Evolutionary conservation across 35 echinoderm and acorn worm species (phyloP).

Genomic region (Antedon bifida): DNA sequence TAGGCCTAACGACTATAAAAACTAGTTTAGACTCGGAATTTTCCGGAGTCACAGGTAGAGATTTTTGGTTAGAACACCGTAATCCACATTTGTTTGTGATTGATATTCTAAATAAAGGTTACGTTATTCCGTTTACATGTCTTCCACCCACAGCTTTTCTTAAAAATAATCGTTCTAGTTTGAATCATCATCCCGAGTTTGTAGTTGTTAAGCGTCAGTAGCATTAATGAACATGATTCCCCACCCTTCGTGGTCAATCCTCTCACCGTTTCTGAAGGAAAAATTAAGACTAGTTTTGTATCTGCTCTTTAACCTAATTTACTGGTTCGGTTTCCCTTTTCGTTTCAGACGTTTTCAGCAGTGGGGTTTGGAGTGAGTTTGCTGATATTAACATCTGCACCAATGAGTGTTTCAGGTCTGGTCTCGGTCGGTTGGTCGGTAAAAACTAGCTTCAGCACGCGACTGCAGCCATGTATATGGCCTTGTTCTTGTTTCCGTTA

Average conservation of each 20-base stretch:
- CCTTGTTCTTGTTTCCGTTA: too few species aligned
- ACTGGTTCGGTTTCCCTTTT: too few species aligned
- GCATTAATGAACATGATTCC: conserved; percentile 15
- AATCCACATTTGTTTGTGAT: not conserved
- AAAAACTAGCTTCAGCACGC: too few species aligned
- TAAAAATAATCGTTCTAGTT: not conserved
- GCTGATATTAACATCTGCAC: too few species aligned
- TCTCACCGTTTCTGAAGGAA: conserved; percentile 6
- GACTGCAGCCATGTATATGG: too few species aligned
- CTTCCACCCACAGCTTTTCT: not conserved
- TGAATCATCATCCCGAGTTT: not conserved
- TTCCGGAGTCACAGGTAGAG: not conserved
- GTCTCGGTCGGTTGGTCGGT: too few species aligned
- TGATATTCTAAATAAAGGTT: not conserved
- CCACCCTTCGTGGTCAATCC: conserved; percentile 7
- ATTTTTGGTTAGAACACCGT: conserved; percentile 10
- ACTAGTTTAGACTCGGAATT: not conserved
- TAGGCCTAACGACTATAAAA: not conserved
- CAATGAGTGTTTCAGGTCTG: too few species aligned
- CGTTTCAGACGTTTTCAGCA: too few species aligned
- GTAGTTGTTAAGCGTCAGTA: not conserved
- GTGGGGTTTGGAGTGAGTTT: too few species aligned
- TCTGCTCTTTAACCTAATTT: too few species aligned
- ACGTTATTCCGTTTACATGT: not conserved
- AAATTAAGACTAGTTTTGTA: conserved; percentile 11